Percentiles rank a stretch among this genome's conserved stretches.
phyloP scores from a whole-genome alignment of 1,140 invertebrate species.

The Heliothis subflexa region DNA sequence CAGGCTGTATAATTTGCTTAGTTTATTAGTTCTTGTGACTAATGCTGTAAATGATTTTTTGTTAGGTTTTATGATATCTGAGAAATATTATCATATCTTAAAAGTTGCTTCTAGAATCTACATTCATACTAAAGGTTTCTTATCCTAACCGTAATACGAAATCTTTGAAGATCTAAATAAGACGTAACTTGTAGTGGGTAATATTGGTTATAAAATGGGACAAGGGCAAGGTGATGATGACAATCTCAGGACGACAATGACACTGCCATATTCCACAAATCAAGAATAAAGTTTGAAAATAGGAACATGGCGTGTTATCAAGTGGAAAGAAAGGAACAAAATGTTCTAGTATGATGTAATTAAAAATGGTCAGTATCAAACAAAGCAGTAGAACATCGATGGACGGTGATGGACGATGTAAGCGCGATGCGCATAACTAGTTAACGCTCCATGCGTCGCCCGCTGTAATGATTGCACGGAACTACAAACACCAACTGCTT shows the following conservation, averaged over 20 bases:
- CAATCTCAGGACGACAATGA: too few relatives aligned
- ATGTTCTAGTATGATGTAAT: not conserved
- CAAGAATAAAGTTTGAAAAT: too few relatives aligned
- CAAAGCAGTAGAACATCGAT: constrained; percentile 3
- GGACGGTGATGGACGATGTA: constrained; percentile 35
- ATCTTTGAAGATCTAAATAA: too few relatives aligned
- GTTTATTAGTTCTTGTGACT: not conserved
- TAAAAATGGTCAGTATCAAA: constrained; percentile 1
- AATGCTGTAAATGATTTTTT: not conserved
- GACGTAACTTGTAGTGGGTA: too few relatives aligned
- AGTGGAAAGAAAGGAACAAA: not conserved
- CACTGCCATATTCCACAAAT: too few relatives aligned
- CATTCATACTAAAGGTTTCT: too few relatives aligned
- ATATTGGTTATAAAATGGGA: too few relatives aligned
- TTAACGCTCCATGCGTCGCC: constrained; percentile 30
- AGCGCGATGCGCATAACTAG: constrained; percentile 36
- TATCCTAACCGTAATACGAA: too few relatives aligned
- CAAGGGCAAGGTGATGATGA: too few relatives aligned
- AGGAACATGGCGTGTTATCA: not conserved
- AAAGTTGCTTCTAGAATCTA: too few relatives aligned
- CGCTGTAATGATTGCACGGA: constrained; percentile 39
- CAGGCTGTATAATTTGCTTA: not conserved
- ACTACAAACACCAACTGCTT: not conserved
- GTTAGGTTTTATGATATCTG: too few relatives aligned
- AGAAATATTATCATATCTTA: too few relatives aligned